Conservation (phyloP, 1,140 invertebrate species). For the Euura saliciscinereae region DNA sequence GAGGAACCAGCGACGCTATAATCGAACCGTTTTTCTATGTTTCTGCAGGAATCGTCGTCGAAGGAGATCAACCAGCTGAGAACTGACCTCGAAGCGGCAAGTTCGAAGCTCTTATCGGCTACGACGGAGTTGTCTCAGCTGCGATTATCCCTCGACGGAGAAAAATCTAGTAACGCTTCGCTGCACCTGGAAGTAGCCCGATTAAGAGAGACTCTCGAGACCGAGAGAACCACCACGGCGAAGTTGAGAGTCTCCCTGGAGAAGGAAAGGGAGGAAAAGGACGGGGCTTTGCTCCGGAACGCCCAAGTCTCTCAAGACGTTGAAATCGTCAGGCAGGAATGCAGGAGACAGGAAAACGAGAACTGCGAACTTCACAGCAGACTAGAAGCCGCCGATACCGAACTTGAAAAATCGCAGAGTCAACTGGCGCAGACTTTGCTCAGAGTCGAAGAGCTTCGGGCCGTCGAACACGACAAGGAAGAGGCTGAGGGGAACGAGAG, state of each 20-base stretch:
- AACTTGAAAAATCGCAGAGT: slow-evolving; percentile 59
- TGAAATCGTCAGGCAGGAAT: slow-evolving; percentile 74
- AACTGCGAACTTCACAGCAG: slow-evolving; percentile 50
- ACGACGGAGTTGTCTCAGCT: slow-evolving; percentile 44
- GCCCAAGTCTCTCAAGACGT: slow-evolving; percentile 84
- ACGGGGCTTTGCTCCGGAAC: slow-evolving; percentile 77
- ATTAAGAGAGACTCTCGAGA: slow-evolving; percentile 44
- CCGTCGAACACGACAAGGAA: slow-evolving; percentile 50
- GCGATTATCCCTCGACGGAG: slow-evolving; percentile 41
- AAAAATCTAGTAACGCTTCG: slow-evolving; percentile 44
- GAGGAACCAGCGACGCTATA: no score
- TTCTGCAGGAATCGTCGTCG: slow-evolving; percentile 47
- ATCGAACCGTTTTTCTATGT: no score
- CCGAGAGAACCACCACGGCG: slow-evolving; percentile 39
- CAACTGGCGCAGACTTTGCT: slow-evolving; percentile 58
- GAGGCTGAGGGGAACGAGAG: slow-evolving; percentile 62
- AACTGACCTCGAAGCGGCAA: slow-evolving; percentile 51
- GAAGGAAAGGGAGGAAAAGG: slow-evolving; percentile 74
- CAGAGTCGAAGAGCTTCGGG: slow-evolving; percentile 58
- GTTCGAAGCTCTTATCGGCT: slow-evolving; percentile 30
- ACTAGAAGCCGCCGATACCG: slow-evolving; percentile 54
- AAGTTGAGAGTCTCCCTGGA: slow-evolving; percentile 47
- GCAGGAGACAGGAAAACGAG: slow-evolving; percentile 68
- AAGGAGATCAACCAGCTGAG: slow-evolving; percentile 56
- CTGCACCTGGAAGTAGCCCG: slow-evolving; percentile 45